Base-by-base conservation (phyloP, 2,113 vertebrate species). In the Pithys albifrons region DNA sequence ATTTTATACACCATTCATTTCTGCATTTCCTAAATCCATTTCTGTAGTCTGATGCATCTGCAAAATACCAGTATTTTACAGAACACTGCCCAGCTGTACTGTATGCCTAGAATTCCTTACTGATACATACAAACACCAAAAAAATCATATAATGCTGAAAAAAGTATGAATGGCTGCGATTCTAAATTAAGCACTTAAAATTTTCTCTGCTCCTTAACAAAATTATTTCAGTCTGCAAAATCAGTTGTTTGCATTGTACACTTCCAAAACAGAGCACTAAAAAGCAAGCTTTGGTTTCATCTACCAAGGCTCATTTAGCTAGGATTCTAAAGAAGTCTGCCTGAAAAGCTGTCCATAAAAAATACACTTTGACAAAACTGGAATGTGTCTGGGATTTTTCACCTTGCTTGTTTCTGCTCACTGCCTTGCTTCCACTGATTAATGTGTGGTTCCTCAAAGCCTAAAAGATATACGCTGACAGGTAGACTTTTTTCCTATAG, bases 41-140 rank as follows among this genome's bases (percentile, higher is more conserved):
- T 90, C 75, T 88, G 19, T 31, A 52, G 29, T 61, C 62, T 85
- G 84, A 93, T 2, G 1, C 62, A 67, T 66, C 78, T 75, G 70
- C 91, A 94, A 95, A 96, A 93, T 67, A 79, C 24, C 25, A 29
- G 27, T 89, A 92, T 88, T 94, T 80, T 88, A 87, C 80, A 88
- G 55, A 89, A 86, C 66, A 14, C 14, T 93, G 71, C 55, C 70
- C 64, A 66, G 29, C 3, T 18, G 19, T 58, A 57, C 31, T 43
- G 19, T 61, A 43, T 73, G 39, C 33, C 25, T 87, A 54, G n/a
- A 94, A 75, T 85, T 86, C 85, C 62, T 87, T 78, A 58, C 48
- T 41, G 45, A 52, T 61, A 48, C 10, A 24, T 27, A 29, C 35
- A 43, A 4, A 35, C 4, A 49, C 25, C 25, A 54, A 33, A n/a